Conservation (phyloP, 2,797 vertebrate genomes). For the Eutrigla gurnardus region DNA sequence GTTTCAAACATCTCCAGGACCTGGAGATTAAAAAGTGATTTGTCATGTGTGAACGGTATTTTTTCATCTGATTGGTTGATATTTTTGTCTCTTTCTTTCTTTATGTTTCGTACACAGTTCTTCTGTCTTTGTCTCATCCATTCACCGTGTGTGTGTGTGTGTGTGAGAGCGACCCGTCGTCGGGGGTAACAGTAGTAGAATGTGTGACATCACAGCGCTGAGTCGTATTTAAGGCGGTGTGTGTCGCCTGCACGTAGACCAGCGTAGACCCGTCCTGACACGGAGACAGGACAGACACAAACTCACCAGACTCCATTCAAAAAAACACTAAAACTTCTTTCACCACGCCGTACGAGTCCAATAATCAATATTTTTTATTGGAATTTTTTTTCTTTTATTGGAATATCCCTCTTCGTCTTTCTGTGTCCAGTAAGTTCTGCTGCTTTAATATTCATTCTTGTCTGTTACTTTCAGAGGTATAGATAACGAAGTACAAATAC, state of each 20-base stretch:
- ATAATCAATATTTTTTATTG: not conserved
- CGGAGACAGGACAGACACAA: constrained; percentile 43
- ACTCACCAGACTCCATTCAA: not conserved
- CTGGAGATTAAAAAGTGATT: not conserved
- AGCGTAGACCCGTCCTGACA: constrained; percentile 61
- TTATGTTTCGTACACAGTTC: not conserved
- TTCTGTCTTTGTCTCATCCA: not conserved
- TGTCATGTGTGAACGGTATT: constrained; percentile 5
- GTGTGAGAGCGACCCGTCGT: constrained; percentile 45
- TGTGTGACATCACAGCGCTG: constrained; percentile 72
- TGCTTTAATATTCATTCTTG: not conserved
- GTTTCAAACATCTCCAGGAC: not conserved
- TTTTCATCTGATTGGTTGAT: constrained; percentile 24
- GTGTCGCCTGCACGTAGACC: not conserved
- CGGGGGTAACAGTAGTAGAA: constrained; percentile 56
- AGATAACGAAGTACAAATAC: too few species aligned
- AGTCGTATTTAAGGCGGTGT: constrained; percentile 23
- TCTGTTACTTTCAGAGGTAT: too few species aligned
- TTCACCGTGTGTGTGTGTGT: constrained; percentile 21
- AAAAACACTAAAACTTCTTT: not conserved
- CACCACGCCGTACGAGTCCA: not conserved
- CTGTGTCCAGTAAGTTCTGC: constrained; percentile 36
- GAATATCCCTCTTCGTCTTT: constrained; percentile 7
- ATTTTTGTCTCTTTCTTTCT: not conserved
- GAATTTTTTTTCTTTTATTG: not conserved